A percentile compares a stretch with the other conserved stretches of the same genome.
These are phyloP conservation scores for Plagodis dolabraria DNA, from an alignment of 2,888 invertebrate species.

Conservation along the genomic window DNA sequence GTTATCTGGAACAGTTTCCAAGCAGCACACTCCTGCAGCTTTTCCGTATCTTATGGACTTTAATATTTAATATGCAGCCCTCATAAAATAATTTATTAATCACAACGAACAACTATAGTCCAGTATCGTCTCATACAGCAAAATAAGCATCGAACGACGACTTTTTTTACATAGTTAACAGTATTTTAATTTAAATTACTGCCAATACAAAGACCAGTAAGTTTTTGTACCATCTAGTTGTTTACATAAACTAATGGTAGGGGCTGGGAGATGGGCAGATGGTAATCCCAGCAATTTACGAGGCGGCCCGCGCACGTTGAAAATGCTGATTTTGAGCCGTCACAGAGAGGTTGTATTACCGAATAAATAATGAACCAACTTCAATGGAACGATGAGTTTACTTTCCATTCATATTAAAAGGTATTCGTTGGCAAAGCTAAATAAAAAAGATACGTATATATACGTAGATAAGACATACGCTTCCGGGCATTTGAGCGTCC, in stretches of 20 bases:
- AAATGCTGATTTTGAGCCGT: constrained; percentile 45
- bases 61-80: too few relatives aligned
- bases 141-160: too few relatives aligned
- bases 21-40: too few relatives aligned
- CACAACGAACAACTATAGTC: too few relatives aligned
- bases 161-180: too few relatives aligned
- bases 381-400: constrained; percentile 34
- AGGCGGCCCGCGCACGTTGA: constrained; percentile 34
- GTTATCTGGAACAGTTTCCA: too few relatives aligned
- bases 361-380: constrained; percentile 40
- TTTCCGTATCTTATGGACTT: too few relatives aligned
- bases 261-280: constrained; percentile 30
- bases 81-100: too few relatives aligned
- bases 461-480: too few relatives aligned
- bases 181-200: background rate
- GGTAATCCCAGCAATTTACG: constrained; percentile 60
- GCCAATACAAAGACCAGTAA: constrained; percentile 20
- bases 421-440: constrained; percentile 1
- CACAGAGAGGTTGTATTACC: constrained; percentile 37
- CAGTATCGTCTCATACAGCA: too few relatives aligned
- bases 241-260: constrained; percentile 30
- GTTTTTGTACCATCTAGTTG: constrained; percentile 15
- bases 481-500: too few relatives aligned
- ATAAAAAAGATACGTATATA: background rate
- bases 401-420: constrained; percentile 30